phyloP scores from a whole-genome alignment of 2,888 invertebrate species.

The Punctoribates punctum region DNA sequence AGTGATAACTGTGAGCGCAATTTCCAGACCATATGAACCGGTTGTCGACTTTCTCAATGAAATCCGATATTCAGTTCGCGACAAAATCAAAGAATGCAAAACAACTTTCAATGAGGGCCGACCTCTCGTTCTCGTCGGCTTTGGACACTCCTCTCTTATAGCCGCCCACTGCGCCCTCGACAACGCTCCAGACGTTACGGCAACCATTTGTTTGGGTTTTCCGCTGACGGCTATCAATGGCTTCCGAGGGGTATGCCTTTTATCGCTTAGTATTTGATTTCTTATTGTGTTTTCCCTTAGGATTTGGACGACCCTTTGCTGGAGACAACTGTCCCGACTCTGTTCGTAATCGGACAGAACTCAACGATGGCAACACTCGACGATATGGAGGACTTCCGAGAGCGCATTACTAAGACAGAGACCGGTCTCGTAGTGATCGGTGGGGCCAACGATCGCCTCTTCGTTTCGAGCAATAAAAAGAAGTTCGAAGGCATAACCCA shows the following conservation, averaged over 20 bases:
- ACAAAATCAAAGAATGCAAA: conserved; percentile 65
- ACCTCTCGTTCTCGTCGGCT: conserved; percentile 71
- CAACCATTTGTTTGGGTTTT: conserved; percentile 73
- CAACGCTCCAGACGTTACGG: conserved; percentile 58
- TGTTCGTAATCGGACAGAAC: conserved; percentile 75
- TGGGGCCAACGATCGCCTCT: conserved; percentile 70
- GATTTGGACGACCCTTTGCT: conserved; percentile 70
- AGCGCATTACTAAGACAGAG: conserved; percentile 67
- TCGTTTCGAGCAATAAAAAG: conserved; percentile 67
- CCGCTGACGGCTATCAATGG: conserved; percentile 70
- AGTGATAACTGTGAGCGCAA: conserved; percentile 62
- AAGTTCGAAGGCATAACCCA: conserved; percentile 72
- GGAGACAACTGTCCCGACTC: conserved; percentile 67
- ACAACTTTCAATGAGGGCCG: conserved; percentile 62
- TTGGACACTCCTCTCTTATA: conserved; percentile 69
- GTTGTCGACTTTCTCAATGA: conserved; percentile 51
- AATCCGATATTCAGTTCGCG: conserved; percentile 60
- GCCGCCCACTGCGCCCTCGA: conserved; percentile 57
- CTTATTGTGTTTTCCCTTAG: conserved; percentile 48
- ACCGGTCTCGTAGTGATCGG: conserved; percentile 73
- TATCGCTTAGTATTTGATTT: conserved; percentile 30
- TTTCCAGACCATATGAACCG: conserved; percentile 50
- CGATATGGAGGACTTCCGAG: conserved; percentile 71
- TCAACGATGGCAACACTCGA: conserved; percentile 63
- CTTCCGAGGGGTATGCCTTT: conserved; percentile 60